Percentiles rank a stretch among this genome's conserved stretches.
Conservation (phyloP, 2,888 invertebrate genomes). For the Cosmopolites sordidus region DNA sequence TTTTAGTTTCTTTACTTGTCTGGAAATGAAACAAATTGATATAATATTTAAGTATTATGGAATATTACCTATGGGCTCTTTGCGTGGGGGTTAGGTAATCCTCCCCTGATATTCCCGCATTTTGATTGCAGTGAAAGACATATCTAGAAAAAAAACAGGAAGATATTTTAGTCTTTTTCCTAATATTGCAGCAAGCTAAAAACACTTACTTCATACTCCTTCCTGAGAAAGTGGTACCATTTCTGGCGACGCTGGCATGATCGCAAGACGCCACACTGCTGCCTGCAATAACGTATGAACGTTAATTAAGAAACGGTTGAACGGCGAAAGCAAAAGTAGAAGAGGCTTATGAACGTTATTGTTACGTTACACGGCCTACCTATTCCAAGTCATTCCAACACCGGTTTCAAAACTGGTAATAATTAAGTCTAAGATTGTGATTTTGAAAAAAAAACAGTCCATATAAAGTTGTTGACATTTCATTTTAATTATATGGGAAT, state of each 20-base stretch:
- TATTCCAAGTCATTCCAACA: too few relatives aligned
- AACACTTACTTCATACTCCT: constrained; percentile 46
- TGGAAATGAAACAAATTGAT: constrained; percentile 7
- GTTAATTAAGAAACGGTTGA: too few relatives aligned
- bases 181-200: neutral
- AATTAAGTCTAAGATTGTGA: too few relatives aligned
- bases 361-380: too few relatives aligned
- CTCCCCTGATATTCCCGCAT: constrained; percentile 70
- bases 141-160: constrained; percentile 53
- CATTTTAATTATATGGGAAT: too few relatives aligned
- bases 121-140: constrained; percentile 80
- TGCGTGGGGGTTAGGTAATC: constrained; percentile 88
- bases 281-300: constrained; percentile 40
- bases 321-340: too few relatives aligned
- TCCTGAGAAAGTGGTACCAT: constrained; percentile 57
- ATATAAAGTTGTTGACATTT: too few relatives aligned
- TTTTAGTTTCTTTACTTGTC: constrained; percentile 73
- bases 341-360: too few relatives aligned
- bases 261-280: constrained; percentile 78
- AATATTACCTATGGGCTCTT: constrained; percentile 60
- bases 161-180: neutral
- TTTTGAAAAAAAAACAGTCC: too few relatives aligned
- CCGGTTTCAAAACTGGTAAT: too few relatives aligned
- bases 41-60: neutral
- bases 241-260: constrained; percentile 74